Percentiles rank a stretch among this genome's conserved stretches.
phyloP scores from a whole-genome alignment of 2,888 invertebrate species.

The Drosophila anomalata region DNA sequence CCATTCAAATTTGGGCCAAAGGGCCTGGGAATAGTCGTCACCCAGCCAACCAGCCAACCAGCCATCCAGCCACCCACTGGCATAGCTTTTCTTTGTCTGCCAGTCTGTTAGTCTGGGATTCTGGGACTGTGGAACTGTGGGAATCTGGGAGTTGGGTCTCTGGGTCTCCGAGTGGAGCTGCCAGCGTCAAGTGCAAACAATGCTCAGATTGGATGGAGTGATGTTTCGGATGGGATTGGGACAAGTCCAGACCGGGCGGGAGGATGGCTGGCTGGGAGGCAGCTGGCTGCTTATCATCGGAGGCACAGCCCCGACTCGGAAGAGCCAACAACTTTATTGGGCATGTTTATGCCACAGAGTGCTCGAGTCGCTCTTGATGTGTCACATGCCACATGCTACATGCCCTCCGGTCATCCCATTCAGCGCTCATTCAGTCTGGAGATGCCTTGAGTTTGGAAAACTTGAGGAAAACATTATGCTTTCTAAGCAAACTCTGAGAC shows the following conservation, averaged over 20 bases:
- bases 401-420: constrained; percentile 26
- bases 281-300: constrained; percentile 34
- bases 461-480: constrained; percentile 4
- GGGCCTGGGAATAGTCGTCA: constrained; percentile 17
- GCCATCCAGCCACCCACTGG: not conserved
- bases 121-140: not conserved
- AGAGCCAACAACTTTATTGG: constrained; percentile 30
- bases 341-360: constrained; percentile 35
- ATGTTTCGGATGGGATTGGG: not conserved
- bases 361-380: constrained; percentile 22
- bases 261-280: not conserved
- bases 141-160: not conserved
- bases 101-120: constrained; percentile 7
- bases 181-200: constrained; percentile 41
- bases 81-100: constrained; percentile 27
- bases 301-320: constrained; percentile 4
- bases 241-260: not conserved
- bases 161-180: not conserved
- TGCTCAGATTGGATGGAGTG: not conserved
- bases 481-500: not conserved
- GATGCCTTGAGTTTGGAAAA: not conserved
- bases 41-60: not conserved
- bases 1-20: constrained; percentile 25
- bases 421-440: constrained; percentile 3
- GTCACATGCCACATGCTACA: not conserved